phyloP scores from a whole-genome alignment of 2,113 vertebrate species.

The Neolamprologus sp. region DNA sequence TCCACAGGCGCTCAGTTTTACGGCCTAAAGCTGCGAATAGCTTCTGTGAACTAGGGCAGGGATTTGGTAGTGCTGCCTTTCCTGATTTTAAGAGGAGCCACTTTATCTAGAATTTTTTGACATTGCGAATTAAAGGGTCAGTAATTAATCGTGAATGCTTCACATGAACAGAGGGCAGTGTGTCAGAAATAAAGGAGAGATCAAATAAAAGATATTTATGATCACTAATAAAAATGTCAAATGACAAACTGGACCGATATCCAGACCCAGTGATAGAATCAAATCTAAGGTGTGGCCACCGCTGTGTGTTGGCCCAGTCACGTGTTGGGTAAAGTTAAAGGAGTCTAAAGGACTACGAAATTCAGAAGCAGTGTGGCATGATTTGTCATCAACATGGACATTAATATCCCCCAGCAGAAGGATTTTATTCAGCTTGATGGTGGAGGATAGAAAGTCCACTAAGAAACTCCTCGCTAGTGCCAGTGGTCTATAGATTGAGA shows the following conservation, averaged over 20 bases:
- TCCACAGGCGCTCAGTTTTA: background rate
- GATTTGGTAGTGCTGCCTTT: background rate
- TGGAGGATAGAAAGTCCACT: background rate
- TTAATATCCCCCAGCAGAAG: background rate
- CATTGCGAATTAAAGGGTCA: background rate
- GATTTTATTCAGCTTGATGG: background rate
- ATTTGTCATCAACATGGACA: background rate
- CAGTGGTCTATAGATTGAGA: background rate
- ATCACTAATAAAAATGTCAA: background rate
- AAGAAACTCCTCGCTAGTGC: background rate
- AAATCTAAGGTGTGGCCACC: background rate
- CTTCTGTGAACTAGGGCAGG: background rate
- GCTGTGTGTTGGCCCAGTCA: background rate
- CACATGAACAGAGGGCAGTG: background rate
- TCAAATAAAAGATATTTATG: background rate
- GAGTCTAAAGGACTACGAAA: background rate
- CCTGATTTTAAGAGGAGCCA: background rate
- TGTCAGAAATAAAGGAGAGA: background rate
- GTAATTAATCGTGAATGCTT: background rate
- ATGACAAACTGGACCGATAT: background rate
- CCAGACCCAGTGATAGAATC: background rate
- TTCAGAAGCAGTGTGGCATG: background rate
- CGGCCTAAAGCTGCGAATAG: background rate
- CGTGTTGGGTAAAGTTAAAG: background rate
- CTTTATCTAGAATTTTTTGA: background rate